These are phyloP conservation scores for Lutjanus campechanus DNA, from an alignment of 2,797 vertebrate genomes.

Conservation along the genomic window DNA sequence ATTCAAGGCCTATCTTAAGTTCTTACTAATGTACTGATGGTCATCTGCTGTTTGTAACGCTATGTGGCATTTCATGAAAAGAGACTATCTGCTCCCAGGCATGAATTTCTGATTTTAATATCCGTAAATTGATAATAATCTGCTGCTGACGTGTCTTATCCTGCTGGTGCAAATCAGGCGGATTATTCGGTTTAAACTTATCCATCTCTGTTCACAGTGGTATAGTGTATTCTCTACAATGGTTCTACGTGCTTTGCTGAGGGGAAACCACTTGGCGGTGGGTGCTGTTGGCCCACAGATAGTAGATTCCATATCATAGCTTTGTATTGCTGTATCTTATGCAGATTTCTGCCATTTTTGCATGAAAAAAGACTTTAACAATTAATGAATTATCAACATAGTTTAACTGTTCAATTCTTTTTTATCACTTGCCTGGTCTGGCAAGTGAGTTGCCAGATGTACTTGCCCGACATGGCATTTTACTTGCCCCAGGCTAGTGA, in stretches of 20 bases:
- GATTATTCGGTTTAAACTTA: conserved; percentile 34
- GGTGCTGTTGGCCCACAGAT: not conserved
- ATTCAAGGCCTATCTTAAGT: not conserved
- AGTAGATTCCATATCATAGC: not conserved
- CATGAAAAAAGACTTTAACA: no score
- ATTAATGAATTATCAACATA: no score
- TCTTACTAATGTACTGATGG: conserved; percentile 5
- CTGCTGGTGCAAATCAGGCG: conserved; percentile 34
- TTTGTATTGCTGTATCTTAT: conserved; percentile 12
- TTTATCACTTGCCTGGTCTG: no score
- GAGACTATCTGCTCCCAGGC: conserved; percentile 17
- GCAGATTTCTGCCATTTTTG: no score
- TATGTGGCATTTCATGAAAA: conserved; percentile 39
- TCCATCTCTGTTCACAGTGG: conserved; percentile 12
- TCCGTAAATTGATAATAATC: conserved; percentile 57
- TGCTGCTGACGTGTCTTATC: conserved; percentile 17
- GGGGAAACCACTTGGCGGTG: not conserved
- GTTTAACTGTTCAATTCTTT: no score
- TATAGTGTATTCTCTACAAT: not conserved
- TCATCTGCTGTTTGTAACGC: conserved; percentile 26
- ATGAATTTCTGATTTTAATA: conserved; percentile 50
- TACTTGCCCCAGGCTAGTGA: no score
- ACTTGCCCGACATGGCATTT: no score
- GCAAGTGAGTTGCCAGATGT: no score
- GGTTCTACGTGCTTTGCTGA: conserved; percentile 16